Base-by-base conservation (phyloP, 2,113 vertebrate species). In the Myodes glareolus region DNA sequence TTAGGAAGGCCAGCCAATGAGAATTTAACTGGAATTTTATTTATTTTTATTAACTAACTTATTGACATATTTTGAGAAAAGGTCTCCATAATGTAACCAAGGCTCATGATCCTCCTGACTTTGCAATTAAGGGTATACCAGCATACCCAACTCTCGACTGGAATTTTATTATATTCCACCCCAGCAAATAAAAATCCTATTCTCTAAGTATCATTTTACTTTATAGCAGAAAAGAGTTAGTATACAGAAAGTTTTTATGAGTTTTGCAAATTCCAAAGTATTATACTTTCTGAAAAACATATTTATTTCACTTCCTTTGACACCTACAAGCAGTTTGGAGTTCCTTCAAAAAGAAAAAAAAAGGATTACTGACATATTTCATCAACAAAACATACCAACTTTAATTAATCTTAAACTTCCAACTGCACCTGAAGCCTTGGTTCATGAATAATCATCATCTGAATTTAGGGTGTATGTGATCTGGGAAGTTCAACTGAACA, bases 371-470 rank as follows among this genome's bases (percentile, higher is more conserved):
- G 25, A 80, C 33, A 78, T 42, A 91, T 52, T 85, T 91, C 13
- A 90, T 91, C 11, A 95, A 78, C 85, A 47, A 92, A 94, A 89
- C 4, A 36, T 77, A 10, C 2, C n/a, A 95, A 80, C 25, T 31
- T 72, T 21, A 58, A 58, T 45, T 94, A 89, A 93, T 81, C 25
- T 67, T 89, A 81, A 77, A 90, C 36, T 81, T 88, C 39, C 85
- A 58, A 76, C 31, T 29, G 58, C 58, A 84, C 42, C 95, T 42
- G 27, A 68, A 81, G 21, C 12, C 50, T 67, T 33, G 19, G 75
- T 29, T 68, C 31, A 45, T 94, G 76, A 61, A 91, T 94, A 91
- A 58, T 88, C 27, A 75, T 86, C 19, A 96, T 88, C 89, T 2
- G 72, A 29, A 96, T 63, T 94, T 45, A 89, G 81, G 19, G 85